Evolutionary conservation across 1,140 invertebrate species (phyloP).

Genomic region (Cydia fagiglandana): DNA sequence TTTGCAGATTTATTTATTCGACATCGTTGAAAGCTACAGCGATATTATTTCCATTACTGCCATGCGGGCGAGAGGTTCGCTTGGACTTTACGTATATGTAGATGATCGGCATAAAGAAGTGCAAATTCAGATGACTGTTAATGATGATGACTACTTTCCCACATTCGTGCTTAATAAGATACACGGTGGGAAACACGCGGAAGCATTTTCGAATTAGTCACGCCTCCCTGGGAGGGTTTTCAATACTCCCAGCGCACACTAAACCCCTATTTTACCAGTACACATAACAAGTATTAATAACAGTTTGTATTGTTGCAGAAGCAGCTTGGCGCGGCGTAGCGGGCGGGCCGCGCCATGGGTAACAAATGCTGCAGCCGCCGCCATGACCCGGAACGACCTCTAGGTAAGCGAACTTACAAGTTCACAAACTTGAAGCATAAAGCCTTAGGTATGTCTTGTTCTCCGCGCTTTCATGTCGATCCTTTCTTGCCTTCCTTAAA

Average conservation of each 20-base stretch:
- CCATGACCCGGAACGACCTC: conserved; percentile 84
- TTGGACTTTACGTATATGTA: not conserved
- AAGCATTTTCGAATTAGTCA: not conserved
- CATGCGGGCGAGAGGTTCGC: not conserved
- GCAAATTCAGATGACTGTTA: too few species aligned
- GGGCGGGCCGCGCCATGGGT: conserved; percentile 79
- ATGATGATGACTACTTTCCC: too few species aligned
- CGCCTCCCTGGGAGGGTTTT: not conserved
- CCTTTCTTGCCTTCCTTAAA: too few species aligned
- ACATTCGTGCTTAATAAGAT: not conserved
- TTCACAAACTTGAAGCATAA: too few species aligned
- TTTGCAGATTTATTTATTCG: conserved; percentile 6
- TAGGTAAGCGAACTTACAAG: conserved; percentile 66
- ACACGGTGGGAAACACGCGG: not conserved
- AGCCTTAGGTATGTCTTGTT: too few species aligned
- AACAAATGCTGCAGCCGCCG: conserved; percentile 87
- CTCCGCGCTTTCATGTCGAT: too few species aligned
- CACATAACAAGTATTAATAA: conserved; percentile 16
- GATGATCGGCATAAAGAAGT: too few species aligned
- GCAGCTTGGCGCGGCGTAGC: conserved; percentile 73
- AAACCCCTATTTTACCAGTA: conserved; percentile 4
- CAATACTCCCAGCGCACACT: not conserved
- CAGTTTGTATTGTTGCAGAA: conserved; percentile 48
- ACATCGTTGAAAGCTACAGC: not conserved
- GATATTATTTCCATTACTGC: not conserved